Conservation (phyloP, 2,113 vertebrate species). For the Austrofundulus limnaeus region DNA sequence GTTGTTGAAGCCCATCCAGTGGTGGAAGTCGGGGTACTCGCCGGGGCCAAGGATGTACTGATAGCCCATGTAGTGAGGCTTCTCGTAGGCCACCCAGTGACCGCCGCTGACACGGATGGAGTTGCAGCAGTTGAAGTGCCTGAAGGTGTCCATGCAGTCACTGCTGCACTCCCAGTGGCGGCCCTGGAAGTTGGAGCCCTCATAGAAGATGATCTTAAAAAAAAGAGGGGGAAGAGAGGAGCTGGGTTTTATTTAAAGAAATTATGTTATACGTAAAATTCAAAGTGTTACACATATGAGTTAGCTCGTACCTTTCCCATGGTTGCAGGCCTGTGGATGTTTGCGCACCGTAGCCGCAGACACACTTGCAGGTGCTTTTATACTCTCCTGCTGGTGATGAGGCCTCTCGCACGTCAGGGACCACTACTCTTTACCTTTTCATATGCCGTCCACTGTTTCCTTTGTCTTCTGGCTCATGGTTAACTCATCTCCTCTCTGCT, state of each 20-base stretch:
- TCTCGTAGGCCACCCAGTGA: conserved; percentile 78
- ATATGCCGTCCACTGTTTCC: conserved; percentile 49
- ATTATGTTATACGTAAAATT: too few relatives aligned
- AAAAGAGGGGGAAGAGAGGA: not conserved
- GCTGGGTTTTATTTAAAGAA: too few relatives aligned
- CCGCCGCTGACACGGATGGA: conserved; percentile 76
- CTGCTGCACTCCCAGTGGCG: conserved; percentile 76
- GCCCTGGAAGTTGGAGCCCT: conserved; percentile 77
- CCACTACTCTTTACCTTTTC: conserved; percentile 74
- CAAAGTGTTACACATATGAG: conserved; percentile 11
- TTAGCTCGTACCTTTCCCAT: conserved; percentile 78
- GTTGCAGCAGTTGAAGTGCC: conserved; percentile 77
- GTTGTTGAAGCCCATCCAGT: conserved; percentile 80
- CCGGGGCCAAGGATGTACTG: conserved; percentile 76
- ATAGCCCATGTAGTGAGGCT: conserved; percentile 75
- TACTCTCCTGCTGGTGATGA: conserved; percentile 58
- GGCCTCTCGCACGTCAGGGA: conserved; percentile 63
- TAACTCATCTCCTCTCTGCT: conserved; percentile 67
- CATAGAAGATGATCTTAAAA: conserved; percentile 78
- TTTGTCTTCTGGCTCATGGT: conserved; percentile 56
- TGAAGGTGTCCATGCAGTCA: conserved; percentile 77
- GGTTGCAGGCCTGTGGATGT: conserved; percentile 61
- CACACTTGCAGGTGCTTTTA: conserved; percentile 64
- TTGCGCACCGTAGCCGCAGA: conserved; percentile 29
- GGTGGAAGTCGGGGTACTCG: conserved; percentile 75